phyloP scores from a whole-genome alignment of 2,797 vertebrate species.

The Dryobates pubescens region DNA sequence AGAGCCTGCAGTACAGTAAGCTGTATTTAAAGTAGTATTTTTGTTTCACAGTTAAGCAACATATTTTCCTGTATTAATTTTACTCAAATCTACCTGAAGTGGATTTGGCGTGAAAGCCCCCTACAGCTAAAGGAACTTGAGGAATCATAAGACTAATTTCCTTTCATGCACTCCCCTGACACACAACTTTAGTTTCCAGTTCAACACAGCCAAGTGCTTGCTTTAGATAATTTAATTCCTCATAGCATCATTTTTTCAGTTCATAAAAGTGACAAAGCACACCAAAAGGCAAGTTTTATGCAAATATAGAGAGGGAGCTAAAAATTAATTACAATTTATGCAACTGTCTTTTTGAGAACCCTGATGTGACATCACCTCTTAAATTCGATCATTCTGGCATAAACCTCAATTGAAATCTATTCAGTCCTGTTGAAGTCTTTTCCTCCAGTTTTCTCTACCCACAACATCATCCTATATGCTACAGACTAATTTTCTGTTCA shows the following conservation, averaged over 20 bases:
- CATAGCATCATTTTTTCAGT: not conserved
- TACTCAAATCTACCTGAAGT: not conserved
- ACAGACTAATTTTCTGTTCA: not conserved
- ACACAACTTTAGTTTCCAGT: not conserved
- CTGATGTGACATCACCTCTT: not conserved
- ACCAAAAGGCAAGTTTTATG: not conserved
- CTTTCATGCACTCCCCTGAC: not conserved
- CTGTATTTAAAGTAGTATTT: not conserved
- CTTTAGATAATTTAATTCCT: not conserved
- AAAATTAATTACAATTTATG: not conserved
- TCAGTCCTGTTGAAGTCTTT: not conserved
- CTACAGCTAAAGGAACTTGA: not conserved
- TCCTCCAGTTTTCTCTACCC: not conserved
- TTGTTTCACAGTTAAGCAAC: not conserved
- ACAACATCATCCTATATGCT: accelerated
- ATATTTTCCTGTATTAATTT: not conserved
- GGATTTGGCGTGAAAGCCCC: not conserved
- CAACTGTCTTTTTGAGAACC: not conserved
- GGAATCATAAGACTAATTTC: not conserved
- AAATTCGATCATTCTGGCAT: not conserved
- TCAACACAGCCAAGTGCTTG: not conserved
- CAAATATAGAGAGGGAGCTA: not conserved
- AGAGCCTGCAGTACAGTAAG: not conserved
- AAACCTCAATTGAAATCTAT: not conserved
- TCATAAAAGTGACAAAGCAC: not conserved